Conservation (phyloP, 2,888 invertebrate genomes). For the Rhamnusium bicolor region DNA sequence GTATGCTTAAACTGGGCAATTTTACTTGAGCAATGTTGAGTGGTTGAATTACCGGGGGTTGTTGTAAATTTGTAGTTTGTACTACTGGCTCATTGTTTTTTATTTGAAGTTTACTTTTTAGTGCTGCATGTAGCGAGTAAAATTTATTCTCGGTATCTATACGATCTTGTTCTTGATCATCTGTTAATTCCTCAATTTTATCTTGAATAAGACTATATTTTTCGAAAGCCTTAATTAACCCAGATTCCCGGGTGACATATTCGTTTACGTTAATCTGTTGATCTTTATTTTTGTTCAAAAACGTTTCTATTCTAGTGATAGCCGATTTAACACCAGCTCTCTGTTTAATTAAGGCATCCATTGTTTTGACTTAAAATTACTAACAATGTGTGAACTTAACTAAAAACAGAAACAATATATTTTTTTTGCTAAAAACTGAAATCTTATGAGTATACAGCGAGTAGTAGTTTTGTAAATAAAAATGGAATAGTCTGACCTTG, state of each 20-base stretch:
- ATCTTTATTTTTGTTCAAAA: not conserved
- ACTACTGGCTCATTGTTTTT: not conserved
- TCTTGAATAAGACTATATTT: not conserved
- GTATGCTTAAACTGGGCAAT: not conserved
- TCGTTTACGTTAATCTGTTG: not conserved
- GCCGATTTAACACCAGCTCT: not conserved
- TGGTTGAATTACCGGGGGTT: not conserved
- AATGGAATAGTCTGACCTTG: not conserved
- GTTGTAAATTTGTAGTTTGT: not conserved
- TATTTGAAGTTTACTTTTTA: constrained; percentile 3
- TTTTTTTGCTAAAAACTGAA: not conserved
- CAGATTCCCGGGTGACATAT: not conserved
- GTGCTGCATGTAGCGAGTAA: constrained; percentile 1
- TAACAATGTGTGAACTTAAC: not conserved
- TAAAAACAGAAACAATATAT: not conserved
- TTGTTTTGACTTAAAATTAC: not conserved
- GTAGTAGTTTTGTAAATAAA: not conserved
- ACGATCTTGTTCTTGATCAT: not conserved
- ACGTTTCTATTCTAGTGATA: constrained; percentile 1
- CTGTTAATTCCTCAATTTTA: not conserved
- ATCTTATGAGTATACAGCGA: not conserved
- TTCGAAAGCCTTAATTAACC: not conserved
- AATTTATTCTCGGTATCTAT: not conserved
- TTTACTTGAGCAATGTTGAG: not conserved
- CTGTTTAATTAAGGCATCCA: not conserved